Conservation (phyloP, 2,113 vertebrate genomes). For the Gymnorhina tibicen region DNA sequence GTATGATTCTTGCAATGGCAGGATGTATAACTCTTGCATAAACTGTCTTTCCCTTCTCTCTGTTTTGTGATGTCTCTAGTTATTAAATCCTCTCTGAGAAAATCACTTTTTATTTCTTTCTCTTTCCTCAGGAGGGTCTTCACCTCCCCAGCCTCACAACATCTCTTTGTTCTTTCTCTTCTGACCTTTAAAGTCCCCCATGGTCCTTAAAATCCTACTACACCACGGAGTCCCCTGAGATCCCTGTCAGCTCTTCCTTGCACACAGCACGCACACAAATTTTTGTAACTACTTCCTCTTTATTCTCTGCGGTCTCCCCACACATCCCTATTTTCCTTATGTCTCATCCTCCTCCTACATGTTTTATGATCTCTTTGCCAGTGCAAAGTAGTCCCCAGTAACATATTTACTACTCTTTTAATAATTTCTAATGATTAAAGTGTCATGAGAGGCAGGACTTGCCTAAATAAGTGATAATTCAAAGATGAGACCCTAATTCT, state of each 20-base stretch:
- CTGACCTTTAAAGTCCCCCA: not conserved
- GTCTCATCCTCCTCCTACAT: not conserved
- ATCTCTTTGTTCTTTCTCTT: not conserved
- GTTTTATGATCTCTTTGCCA: not conserved
- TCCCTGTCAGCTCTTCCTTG: not conserved
- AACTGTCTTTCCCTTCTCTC: not conserved
- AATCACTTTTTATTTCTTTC: not conserved
- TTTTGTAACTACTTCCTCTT: slow-evolving; percentile 6
- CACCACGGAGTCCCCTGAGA: not conserved
- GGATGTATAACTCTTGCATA: not conserved
- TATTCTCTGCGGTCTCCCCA: not conserved
- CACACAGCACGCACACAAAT: not conserved
- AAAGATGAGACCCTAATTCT: slow-evolving; percentile 2
- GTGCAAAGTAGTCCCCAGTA: not conserved
- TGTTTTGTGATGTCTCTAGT: not conserved
- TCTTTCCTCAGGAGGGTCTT: not conserved
- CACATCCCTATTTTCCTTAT: not conserved
- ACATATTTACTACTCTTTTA: not conserved
- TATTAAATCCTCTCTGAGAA: not conserved
- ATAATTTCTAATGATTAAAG: not conserved
- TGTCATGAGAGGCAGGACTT: not conserved
- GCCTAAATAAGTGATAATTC: slow-evolving; percentile 15
- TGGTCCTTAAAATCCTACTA: not conserved
- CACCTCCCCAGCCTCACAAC: not conserved
- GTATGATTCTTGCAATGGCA: not conserved